Evolutionary conservation across 2,113 vertebrate species (phyloP).

Genomic region (Formicarius rufipectus): DNA sequence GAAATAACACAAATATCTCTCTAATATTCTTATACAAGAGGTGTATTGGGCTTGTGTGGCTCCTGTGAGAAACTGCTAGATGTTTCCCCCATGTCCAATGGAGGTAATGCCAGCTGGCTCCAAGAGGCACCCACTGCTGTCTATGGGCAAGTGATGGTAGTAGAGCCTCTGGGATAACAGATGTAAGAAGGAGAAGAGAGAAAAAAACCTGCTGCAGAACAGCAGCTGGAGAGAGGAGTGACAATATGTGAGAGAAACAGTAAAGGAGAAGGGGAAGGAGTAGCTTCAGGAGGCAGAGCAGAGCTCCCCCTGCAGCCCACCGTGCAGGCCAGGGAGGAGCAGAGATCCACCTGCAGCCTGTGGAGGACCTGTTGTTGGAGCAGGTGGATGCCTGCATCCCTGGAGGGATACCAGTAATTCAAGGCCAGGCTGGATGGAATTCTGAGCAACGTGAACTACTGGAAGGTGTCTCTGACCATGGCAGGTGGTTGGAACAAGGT

Average conservation of each 20-base stretch:
- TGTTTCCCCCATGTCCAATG: background rate
- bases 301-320: background rate
- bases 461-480: background rate
- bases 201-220: background rate
- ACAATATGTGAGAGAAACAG: background rate
- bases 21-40: background rate
- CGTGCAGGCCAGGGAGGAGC: background rate
- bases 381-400: background rate
- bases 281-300: background rate
- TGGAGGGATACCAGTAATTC: background rate
- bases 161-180: fast-evolving
- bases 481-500: fast-evolving
- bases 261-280: background rate
- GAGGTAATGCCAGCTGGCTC: background rate
- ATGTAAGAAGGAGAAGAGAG: background rate
- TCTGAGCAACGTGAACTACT: background rate
- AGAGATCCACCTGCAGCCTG: background rate
- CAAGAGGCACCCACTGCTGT: fast-evolving
- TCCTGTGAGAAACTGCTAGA: background rate
- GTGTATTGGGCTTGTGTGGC: background rate
- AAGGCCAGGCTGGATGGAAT: background rate
- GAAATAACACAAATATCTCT: background rate
- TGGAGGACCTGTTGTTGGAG: background rate
- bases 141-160: fast-evolving
- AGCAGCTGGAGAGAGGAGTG: background rate